A percentile compares a stretch with the other conserved stretches of the same genome.
phyloP scores from a whole-genome alignment of 2,797 vertebrate genomes.

The Catharus ustulatus region DNA sequence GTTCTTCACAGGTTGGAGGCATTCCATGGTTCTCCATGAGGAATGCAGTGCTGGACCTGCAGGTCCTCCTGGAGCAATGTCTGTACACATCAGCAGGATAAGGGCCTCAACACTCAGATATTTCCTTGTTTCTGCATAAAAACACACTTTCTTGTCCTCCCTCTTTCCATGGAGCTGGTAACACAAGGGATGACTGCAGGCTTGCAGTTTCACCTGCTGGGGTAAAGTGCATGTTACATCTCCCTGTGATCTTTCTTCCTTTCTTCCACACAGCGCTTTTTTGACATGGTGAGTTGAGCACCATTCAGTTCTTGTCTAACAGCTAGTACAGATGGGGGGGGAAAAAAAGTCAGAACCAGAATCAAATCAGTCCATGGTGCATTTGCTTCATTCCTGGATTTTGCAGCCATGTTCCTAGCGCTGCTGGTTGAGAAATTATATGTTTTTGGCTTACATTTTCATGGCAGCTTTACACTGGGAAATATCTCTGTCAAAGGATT shows the following conservation, averaged over 20 bases:
- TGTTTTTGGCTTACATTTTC: neutral
- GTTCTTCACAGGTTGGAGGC: neutral
- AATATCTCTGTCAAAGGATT: neutral
- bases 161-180: neutral
- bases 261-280: neutral
- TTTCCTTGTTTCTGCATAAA: neutral
- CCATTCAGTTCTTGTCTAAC: neutral
- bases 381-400: neutral
- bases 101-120: neutral
- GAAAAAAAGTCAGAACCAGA: neutral
- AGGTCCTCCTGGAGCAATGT: neutral
- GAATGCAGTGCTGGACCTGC: neutral
- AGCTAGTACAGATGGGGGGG: neutral
- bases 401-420: neutral
- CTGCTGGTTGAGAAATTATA: neutral
- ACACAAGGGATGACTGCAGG: neutral
- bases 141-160: neutral
- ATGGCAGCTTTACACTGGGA: conserved; percentile 11
- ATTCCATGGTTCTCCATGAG: neutral
- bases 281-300: neutral
- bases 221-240: accelerated
- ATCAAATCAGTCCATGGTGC: neutral
- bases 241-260: neutral
- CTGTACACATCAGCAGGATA: accelerated
- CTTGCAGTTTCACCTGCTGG: neutral